Conservation (phyloP, 2,113 vertebrate genomes). For the Triplophysa tibetana region DNA sequence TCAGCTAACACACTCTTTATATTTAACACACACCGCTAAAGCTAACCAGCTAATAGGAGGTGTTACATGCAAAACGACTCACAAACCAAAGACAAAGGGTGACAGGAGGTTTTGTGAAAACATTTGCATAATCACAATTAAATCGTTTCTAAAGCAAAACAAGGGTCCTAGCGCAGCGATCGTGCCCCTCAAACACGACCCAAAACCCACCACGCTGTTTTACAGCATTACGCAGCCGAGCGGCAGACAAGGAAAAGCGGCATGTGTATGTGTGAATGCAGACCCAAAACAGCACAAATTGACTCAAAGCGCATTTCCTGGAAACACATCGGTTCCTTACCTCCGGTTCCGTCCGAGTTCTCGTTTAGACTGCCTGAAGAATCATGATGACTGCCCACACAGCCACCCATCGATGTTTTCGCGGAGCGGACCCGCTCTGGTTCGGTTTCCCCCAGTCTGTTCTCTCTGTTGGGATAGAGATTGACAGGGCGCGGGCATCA, state of each 20-base stretch:
- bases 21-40: slow-evolving; percentile 25
- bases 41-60: slow-evolving; percentile 47
- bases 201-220: slow-evolving; percentile 20
- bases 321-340: slow-evolving; percentile 66
- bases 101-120: not conserved
- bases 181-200: not conserved
- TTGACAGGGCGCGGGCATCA: slow-evolving; percentile 58
- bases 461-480: slow-evolving; percentile 55
- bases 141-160: slow-evolving; percentile 5
- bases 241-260: slow-evolving; percentile 37
- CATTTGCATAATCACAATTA: slow-evolving; percentile 25
- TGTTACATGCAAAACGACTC: slow-evolving; percentile 17
- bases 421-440: slow-evolving; percentile 62
- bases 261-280: not conserved
- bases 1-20: slow-evolving; percentile 39
- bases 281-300: slow-evolving; percentile 28
- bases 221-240: slow-evolving; percentile 53
- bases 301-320: slow-evolving; percentile 20
- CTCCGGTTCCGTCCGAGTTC: slow-evolving; percentile 95
- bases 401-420: slow-evolving; percentile 93
- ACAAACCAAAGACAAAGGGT: slow-evolving; percentile 31
- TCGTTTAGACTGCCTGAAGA: slow-evolving; percentile 97
- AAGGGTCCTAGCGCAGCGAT: not conserved
- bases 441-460: slow-evolving; percentile 44
- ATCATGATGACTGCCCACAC: slow-evolving; percentile 96